Evolutionary conservation across 2,888 invertebrate species (phyloP), one percentile per base, ranked within the genome.

Genomic region (Griposia aprilina): DNA sequence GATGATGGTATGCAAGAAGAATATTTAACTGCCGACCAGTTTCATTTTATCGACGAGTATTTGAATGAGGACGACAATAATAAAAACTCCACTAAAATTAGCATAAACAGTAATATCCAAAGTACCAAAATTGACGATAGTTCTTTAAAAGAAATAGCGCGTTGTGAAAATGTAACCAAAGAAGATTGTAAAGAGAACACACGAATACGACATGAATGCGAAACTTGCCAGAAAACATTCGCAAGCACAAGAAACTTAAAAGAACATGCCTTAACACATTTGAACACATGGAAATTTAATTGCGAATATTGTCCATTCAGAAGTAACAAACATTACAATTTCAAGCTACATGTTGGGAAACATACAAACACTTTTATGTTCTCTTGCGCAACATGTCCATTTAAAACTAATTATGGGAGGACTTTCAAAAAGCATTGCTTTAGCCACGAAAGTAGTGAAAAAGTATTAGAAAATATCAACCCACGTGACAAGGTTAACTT

Each of bases 291-390:
- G 79, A 81, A 71, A 57, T 81, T 30, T 36, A 30, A 45, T 0
- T 81, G 81, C 36, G 55, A 78, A 7, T 36, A 26, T n/a, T 80
- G 80, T 23, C 0, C 10, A 0, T 80, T 36, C n/a, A 76, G 8
- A 36, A 76, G 17, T n/a, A 82, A 82, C 15, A 55, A 6, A 17
- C 15, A 2, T 0, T 68, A 30, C 13, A 4, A 5, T 0, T 82
- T 48, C 0, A 69, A 17, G 1, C 30, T 3, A 26, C 80, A 80
- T 6, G 17, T 80, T 5, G 76, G 83, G 0, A 20, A 76, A 45
- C 80, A 80, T 17, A 82, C 80, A 3, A 82, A 80, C 1, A 76
- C 67, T 0, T 80, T 23, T 45, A 17, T 59, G 69, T 80, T 41
- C 65, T 50, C 63, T 55, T 80, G 80, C 26, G 52, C 45, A 10